A percentile compares a stretch with the other conserved stretches of the same genome.
Conservation (phyloP, 2,113 vertebrate species). For the Gobiocypris rarus region DNA sequence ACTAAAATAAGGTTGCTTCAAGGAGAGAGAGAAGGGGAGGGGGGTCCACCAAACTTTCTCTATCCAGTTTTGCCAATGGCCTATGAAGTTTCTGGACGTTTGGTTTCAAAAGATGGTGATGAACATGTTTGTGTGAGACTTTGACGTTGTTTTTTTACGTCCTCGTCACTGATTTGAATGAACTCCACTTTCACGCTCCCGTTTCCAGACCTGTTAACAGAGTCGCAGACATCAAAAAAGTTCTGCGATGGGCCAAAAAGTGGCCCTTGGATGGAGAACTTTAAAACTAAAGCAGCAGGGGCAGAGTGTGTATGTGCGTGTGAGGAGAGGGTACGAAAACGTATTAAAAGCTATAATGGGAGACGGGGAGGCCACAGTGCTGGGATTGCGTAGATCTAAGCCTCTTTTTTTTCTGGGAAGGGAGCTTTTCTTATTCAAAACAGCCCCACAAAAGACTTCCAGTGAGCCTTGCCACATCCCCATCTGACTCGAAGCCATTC, state of each 20-base stretch:
- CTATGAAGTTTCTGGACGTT: not conserved
- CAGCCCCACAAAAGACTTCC: slow-evolving; percentile 99
- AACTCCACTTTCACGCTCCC: not conserved
- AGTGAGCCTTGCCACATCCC: slow-evolving; percentile 99
- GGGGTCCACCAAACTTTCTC: slow-evolving; percentile 38
- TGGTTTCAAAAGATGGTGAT: not conserved
- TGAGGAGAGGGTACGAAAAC: slow-evolving; percentile 81
- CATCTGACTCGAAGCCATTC: slow-evolving; percentile 99
- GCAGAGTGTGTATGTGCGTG: slow-evolving; percentile 57
- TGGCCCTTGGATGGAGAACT: slow-evolving; percentile 54
- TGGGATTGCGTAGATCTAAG: slow-evolving; percentile 96
- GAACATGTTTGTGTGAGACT: not conserved
- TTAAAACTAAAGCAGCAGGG: slow-evolving; percentile 56
- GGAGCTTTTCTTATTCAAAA: slow-evolving; percentile 99
- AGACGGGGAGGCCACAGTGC: slow-evolving; percentile 93
- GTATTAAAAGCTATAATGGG: slow-evolving; percentile 95
- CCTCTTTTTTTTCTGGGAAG: slow-evolving; percentile 93
- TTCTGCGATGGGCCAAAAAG: slow-evolving; percentile 65
- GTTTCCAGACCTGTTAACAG: slow-evolving; percentile 13
- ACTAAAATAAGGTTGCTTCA: slow-evolving; percentile 76
- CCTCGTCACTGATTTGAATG: not conserved
- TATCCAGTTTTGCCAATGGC: slow-evolving; percentile 16
- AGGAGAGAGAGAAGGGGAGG: slow-evolving; percentile 60
- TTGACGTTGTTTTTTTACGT: not conserved
- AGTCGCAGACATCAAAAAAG: slow-evolving; percentile 42